Evolutionary conservation across 2,888 invertebrate genomes (phyloP).

Genomic region (Anarsia innoxiella): DNA sequence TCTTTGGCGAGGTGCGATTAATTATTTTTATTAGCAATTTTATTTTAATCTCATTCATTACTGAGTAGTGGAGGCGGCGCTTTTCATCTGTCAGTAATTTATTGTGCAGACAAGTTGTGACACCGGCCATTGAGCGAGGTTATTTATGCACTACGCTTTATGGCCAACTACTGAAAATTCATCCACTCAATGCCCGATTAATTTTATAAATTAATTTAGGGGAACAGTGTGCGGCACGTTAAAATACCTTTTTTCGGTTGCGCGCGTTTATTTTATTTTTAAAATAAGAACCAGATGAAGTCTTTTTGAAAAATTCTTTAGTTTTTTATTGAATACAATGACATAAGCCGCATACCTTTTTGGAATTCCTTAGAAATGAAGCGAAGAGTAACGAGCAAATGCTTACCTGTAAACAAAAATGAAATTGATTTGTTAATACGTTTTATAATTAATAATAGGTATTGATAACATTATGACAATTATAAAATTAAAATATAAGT

Average conservation of each 20-base stretch:
- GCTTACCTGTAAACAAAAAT: slow-evolving; percentile 11
- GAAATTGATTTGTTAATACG: too few species aligned
- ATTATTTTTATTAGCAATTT: slow-evolving; percentile 3
- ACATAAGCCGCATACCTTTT: too few species aligned
- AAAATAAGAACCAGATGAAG: too few species aligned
- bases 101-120: slow-evolving; percentile 42
- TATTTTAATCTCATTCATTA: slow-evolving; percentile 26
- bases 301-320: too few species aligned
- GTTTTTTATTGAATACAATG: too few species aligned
- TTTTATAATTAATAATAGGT: too few species aligned
- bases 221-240: neutral
- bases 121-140: slow-evolving; percentile 33
- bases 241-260: neutral
- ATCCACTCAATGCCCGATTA: slow-evolving; percentile 20
- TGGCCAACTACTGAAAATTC: slow-evolving; percentile 24
- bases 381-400: neutral
- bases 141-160: slow-evolving; percentile 35
- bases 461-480: too few species aligned
- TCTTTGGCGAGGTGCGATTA: too few species aligned
- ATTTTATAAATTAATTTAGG: slow-evolving; percentile 25
- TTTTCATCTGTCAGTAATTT: slow-evolving; percentile 47
- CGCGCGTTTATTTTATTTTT: too few species aligned
- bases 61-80: slow-evolving; percentile 26
- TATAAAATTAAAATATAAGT: too few species aligned
- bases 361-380: too few species aligned